Evolutionary conservation across 2,113 vertebrate genomes (phyloP), one percentile per base, ranked within the genome.

Genomic region (Cavia porcellus): DNA sequence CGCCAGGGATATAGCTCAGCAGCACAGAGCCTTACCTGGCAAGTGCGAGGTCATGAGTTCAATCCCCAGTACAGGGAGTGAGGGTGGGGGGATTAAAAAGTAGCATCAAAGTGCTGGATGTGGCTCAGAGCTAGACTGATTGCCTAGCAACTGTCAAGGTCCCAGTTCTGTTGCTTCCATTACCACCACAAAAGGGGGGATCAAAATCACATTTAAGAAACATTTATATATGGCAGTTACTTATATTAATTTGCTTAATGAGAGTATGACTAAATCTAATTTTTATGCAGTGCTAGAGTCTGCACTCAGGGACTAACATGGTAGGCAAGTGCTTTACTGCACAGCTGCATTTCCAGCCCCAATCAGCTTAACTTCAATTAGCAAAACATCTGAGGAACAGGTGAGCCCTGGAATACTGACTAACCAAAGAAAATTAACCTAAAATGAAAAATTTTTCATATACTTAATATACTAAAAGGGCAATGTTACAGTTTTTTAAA

Each of bases 181-280:
- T 52, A 42, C 20, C n/a, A 45, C 19, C 84, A 87, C 70, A 66
- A 8, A 62, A 62, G n/a, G 47, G 47, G 47, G 9, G 47, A 50
- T 50, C 68, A 77, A 84, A 89, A 91, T 52, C 24, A 86, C 14
- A 96, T 30, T 57, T 75, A 95, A 85, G 52, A 89, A 94, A 80
- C 24, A 96, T 66, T 92, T 47, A 90, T 61, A 96, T 95, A 92
- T 50, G 9, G 47, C 24, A 6, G 25, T 25, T 66, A 45, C 59
- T 66, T 88, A 30, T 14, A 74, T 59, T 96, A 70, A 79, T 94
- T 79, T 83, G 47, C 55, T 82, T 85, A 91, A 89, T 61, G 47
- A 90, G 17, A n/a, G 10, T 19, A 85, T 22, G 7, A 50, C 62
- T 89, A 92, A 57, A 94, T 45, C 57, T 86, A 83, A n/a, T 47